Conservation (phyloP, 2,113 vertebrate genomes). For the Cnemophilus loriae region DNA sequence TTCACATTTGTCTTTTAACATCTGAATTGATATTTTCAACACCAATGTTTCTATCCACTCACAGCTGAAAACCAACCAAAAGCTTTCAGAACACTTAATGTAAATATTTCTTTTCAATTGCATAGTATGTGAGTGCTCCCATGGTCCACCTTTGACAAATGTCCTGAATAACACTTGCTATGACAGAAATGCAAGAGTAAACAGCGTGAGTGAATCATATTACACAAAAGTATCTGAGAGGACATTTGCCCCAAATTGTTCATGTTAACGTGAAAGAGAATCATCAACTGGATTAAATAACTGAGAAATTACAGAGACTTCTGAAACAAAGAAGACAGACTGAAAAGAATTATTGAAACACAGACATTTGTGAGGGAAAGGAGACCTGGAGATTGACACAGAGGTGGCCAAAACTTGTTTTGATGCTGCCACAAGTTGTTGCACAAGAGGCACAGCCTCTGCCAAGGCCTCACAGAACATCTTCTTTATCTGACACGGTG, state of each 20-base stretch:
- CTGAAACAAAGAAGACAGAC: background rate
- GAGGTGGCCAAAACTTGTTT: background rate
- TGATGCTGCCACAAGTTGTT: background rate
- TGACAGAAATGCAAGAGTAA: background rate
- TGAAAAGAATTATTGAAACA: background rate
- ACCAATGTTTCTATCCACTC: background rate
- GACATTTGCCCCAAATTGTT: background rate
- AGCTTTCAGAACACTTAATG: background rate
- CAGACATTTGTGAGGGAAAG: background rate
- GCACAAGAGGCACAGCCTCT: background rate
- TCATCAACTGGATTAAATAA: background rate
- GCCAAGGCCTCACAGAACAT: background rate
- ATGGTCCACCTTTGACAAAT: background rate
- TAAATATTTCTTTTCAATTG: background rate
- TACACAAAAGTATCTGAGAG: background rate
- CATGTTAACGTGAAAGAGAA: background rate
- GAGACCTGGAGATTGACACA: background rate
- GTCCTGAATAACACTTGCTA: background rate
- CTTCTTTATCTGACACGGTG: fast-evolving
- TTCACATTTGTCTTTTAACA: background rate
- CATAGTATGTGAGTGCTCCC: background rate
- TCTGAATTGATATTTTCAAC: background rate
- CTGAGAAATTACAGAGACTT: background rate
- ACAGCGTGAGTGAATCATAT: background rate
- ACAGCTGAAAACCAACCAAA: background rate